Conservation (phyloP, 1,140 invertebrate species). For the Habropoda laboriosa region DNA sequence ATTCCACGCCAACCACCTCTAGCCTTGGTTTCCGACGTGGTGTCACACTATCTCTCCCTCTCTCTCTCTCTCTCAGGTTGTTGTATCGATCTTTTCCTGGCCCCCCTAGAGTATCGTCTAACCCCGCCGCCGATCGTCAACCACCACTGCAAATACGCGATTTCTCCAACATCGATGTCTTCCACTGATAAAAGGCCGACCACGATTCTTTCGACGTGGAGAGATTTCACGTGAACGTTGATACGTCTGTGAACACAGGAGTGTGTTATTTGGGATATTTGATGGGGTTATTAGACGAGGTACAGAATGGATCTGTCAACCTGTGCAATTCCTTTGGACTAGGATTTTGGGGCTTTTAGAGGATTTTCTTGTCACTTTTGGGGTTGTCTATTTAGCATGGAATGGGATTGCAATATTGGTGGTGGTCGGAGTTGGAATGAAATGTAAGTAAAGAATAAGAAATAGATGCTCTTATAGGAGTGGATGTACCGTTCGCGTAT, state of each 20-base stretch:
- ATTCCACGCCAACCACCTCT: constrained; percentile 48
- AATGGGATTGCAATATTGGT: too few species aligned
- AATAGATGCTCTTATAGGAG: too few species aligned
- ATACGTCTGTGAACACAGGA: not conserved
- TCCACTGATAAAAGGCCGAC: constrained; percentile 21
- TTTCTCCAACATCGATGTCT: constrained; percentile 11
- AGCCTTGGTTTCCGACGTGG: constrained; percentile 22
- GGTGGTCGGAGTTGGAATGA: too few species aligned
- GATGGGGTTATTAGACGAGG: too few species aligned
- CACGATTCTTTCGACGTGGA: not conserved
- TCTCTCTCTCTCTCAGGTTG: not conserved
- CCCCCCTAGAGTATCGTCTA: constrained; percentile 2
- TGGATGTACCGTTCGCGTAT: too few species aligned
- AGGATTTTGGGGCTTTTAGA: too few species aligned
- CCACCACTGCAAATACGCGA: constrained; percentile 37
- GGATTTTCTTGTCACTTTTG: too few species aligned
- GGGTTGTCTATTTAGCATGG: too few species aligned
- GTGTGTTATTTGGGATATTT: constrained; percentile 26
- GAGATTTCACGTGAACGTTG: not conserved
- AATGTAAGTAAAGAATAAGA: too few species aligned
- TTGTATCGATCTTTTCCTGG: constrained; percentile 23
- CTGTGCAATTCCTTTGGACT: too few species aligned
- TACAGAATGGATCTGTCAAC: too few species aligned
- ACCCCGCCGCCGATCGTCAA: constrained; percentile 14
- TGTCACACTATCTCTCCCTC: constrained; percentile 9